Evolutionary conservation across 2,888 invertebrate genomes (phyloP), one percentile per base, ranked within the genome.

Genomic region (Drosophila borborema): DNA sequence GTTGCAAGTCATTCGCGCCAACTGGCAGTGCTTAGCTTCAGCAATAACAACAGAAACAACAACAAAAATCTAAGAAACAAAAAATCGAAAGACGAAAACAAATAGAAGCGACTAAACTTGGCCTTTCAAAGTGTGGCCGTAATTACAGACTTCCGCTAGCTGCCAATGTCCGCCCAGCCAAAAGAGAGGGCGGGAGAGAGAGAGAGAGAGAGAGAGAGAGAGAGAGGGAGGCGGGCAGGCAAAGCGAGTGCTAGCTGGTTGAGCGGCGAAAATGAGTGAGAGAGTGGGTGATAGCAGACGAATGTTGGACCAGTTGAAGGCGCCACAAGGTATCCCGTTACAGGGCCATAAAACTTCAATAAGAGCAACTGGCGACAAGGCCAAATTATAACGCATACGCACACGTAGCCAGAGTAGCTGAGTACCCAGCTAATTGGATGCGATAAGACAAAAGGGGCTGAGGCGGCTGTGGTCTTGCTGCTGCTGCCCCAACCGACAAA

Each of bases 281-380:
- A 0, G 34, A 43, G 43, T n/a, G 59, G 28, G 28, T n/a, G 14
- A 18, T 4, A 58, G 40, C 61, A 56, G 64, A 77, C 51, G 63
- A 31, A 46, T 74, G n/a, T n/a, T n/a, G 64, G 71, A 61, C 58
- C 49, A 74, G 82, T 74, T 82, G 76, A 78, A 87, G 90, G 91
- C 90, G 90, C 87, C 90, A 87, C 78, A 81, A 80, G 63, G 91
- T 90, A 82, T 91, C 90, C 84, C 75, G 80, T 90, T 90, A 80
- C 90, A 84, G 64, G 83, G 72, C 89, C 84, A 86, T 86, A 86
- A 86, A 83, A 80, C 78, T 79, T 62, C 64, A 80, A 80, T 79
- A 81, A 87, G 80, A 55, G 41, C 75, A 78, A 64, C 80, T 73
- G 71, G 75, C 75, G 78, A 74, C 73, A 76, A 83, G 81, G 80